These are phyloP conservation scores for Sebastes steindachneri DNA, from an alignment of 2,797 vertebrate genomes.

Conservation along the genomic window DNA sequence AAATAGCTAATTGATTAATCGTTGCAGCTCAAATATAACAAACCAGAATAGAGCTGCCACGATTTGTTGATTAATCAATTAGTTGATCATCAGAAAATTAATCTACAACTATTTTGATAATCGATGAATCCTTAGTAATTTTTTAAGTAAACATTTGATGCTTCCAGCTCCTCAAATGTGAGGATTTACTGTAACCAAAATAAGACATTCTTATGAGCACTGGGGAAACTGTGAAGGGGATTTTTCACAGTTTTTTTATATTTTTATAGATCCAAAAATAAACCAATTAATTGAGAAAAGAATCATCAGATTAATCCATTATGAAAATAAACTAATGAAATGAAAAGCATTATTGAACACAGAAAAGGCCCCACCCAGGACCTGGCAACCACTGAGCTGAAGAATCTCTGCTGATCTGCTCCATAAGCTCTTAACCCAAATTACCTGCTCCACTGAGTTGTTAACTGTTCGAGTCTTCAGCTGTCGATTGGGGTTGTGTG, in stretches of 20 bases:
- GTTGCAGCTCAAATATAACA: background rate
- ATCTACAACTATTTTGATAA: background rate
- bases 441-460: conserved; percentile 68
- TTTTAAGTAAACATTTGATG: background rate
- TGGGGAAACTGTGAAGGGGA: background rate
- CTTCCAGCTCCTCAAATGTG: background rate
- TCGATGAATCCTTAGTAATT: background rate
- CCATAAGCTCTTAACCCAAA: conserved; percentile 61
- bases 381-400: conserved; percentile 7
- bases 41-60: background rate
- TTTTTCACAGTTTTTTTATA: background rate
- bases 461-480: conserved; percentile 48
- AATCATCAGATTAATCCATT: background rate
- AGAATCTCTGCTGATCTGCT: conserved; percentile 39
- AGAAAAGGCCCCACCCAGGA: conserved; percentile 5
- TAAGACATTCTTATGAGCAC: background rate
- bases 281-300: background rate
- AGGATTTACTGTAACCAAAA: background rate
- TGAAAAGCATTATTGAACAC: background rate
- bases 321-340: background rate
- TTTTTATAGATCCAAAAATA: background rate
- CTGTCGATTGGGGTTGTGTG: conserved; percentile 37
- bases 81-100: background rate
- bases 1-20: too few relatives aligned
- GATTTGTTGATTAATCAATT: background rate